Evolutionary conservation across 2,888 invertebrate genomes (phyloP).

Genomic region (Spodoptera exigua): DNA sequence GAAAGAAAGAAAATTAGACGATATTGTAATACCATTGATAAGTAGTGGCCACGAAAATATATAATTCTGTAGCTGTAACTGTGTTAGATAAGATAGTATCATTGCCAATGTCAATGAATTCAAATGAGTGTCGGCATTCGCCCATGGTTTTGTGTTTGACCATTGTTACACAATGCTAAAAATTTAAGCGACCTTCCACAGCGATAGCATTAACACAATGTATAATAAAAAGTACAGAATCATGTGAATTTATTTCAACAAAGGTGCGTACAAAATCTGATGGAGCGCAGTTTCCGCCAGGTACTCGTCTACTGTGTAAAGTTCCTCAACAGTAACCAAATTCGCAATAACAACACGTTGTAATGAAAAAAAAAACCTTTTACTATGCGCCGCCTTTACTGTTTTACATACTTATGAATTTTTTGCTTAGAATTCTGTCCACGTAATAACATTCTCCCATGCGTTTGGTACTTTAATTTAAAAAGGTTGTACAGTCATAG

Average conservation of each 20-base stretch:
- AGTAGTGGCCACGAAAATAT: not conserved
- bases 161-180: constrained; percentile 44
- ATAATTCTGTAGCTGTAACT: constrained; percentile 23
- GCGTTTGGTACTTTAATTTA: constrained; percentile 31
- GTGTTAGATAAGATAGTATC: constrained; percentile 51
- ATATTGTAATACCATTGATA: not conserved
- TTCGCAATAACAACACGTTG: constrained; percentile 14
- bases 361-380: constrained; percentile 5
- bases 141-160: constrained; percentile 32
- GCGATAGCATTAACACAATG: constrained; percentile 38
- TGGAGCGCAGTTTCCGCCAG: constrained; percentile 38
- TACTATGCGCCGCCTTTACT: not conserved
- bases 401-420: not conserved
- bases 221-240: constrained; percentile 40
- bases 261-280: constrained; percentile 52
- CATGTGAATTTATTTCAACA: constrained; percentile 40
- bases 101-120: constrained; percentile 53
- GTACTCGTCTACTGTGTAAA: constrained; percentile 24
- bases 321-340: constrained; percentile 32
- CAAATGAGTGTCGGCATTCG: constrained; percentile 41
- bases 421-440: constrained; percentile 23
- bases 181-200: constrained; percentile 42
- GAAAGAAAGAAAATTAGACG: not conserved
- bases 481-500: constrained; percentile 20
- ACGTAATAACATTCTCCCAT: constrained; percentile 34